A percentile compares a stretch with the other conserved stretches of the same genome.
Conservation (phyloP, 1,140 invertebrate genomes). For the Caerostris darwini region DNA sequence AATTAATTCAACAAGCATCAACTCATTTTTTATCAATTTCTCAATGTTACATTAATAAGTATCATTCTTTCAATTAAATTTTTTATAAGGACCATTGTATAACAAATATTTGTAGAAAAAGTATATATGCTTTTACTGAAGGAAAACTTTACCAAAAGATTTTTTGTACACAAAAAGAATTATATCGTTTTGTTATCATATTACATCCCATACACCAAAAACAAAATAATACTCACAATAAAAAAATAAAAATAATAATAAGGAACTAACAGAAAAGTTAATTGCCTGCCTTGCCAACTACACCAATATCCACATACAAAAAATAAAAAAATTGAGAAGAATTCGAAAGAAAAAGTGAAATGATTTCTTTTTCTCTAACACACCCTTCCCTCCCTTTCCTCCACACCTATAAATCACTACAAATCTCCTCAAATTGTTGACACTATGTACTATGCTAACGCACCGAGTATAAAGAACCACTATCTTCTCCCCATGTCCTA, state of each 20-base stretch:
- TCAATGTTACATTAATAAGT: no score
- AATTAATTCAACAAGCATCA: no score
- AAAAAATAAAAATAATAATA: neutral
- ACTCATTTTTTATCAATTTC: no score
- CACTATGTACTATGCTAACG: slow-evolving; percentile 54
- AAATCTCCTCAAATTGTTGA: slow-evolving; percentile 73
- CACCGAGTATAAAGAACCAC: slow-evolving; percentile 50
- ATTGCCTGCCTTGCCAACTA: neutral
- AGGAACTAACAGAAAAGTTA: neutral
- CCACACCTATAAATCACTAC: slow-evolving; percentile 69
- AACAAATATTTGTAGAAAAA: no score
- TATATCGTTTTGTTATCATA: no score
- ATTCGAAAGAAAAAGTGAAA: neutral
- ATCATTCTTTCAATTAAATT: no score
- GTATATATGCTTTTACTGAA: no score
- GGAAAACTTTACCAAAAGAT: no score
- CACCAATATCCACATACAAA: neutral
- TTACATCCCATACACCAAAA: no score
- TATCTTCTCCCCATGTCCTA: slow-evolving; percentile 2
- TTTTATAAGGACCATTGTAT: no score
- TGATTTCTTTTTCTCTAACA: neutral
- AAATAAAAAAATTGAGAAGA: neutral
- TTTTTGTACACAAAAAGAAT: no score
- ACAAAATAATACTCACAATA: neutral
- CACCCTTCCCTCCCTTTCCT: neutral